Percentiles rank a stretch among this genome's conserved stretches.
Evolutionary conservation across 2,113 vertebrate species (phyloP).

Genomic region (Illadopsis cleaveri): DNA sequence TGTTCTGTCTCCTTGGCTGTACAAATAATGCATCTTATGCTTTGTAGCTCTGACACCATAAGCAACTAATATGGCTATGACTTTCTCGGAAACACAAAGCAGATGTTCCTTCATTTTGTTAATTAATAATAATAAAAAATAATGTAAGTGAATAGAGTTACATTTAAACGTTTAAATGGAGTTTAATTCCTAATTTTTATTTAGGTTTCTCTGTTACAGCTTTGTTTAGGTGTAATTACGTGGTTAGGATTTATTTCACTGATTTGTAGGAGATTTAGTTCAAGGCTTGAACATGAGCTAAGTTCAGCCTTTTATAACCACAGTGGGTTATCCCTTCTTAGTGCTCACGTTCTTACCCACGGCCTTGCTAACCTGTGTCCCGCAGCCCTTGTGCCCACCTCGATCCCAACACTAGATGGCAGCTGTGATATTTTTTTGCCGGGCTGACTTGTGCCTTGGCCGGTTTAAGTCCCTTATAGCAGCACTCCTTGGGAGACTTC

Average conservation of each 20-base stretch:
- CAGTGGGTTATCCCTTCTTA: not conserved
- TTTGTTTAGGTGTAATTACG: not conserved
- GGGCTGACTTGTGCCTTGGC: not conserved
- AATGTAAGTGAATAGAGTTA: not conserved
- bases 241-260: not conserved
- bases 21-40: not conserved
- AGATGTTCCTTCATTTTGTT: not conserved
- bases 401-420: not conserved
- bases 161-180: not conserved
- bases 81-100: not conserved
- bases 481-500: not conserved
- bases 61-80: not conserved
- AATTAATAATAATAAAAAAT: not conserved
- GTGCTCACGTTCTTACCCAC: accelerated
- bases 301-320: not conserved
- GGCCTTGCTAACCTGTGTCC: not conserved
- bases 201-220: not conserved
- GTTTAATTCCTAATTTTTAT: not conserved
- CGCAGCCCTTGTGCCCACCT: not conserved
- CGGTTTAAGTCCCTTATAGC: accelerated
- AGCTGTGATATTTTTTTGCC: accelerated
- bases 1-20: not conserved
- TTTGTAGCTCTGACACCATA: not conserved
- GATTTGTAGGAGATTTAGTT: not conserved
- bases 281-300: not conserved